These are phyloP conservation scores for Drosophila teissieri DNA, from an alignment of 1,140 invertebrate species.

Conservation along the genomic window DNA sequence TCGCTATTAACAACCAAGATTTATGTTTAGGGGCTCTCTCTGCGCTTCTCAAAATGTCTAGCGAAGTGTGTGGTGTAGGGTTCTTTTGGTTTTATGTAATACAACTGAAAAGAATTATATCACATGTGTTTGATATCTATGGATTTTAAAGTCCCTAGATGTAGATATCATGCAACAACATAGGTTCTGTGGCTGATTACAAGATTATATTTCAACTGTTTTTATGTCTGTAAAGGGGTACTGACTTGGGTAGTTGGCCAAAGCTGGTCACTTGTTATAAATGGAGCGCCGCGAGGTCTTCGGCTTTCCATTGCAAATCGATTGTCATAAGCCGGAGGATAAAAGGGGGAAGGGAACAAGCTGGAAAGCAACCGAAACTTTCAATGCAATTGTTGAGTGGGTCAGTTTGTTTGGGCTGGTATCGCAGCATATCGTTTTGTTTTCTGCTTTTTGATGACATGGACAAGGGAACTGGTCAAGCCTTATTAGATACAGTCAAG, in stretches of 20 bases:
- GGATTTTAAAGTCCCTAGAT: too few relatives aligned
- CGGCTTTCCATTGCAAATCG: constrained; percentile 80
- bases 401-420: constrained; percentile 49
- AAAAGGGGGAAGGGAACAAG: constrained; percentile 12
- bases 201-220: constrained; percentile 1
- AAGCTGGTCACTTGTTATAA: constrained; percentile 76
- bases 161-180: too few relatives aligned
- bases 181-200: too few relatives aligned
- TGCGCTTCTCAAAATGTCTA: background rate
- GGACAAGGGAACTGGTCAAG: constrained; percentile 53
- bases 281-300: constrained; percentile 75
- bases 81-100: background rate
- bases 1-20: background rate
- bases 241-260: constrained; percentile 33
- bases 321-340: constrained; percentile 73
- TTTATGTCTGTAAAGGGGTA: constrained; percentile 20
- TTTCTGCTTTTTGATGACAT: constrained; percentile 31
- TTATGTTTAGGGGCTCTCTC: background rate
- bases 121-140: too few relatives aligned
- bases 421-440: constrained; percentile 10
- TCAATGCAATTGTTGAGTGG: constrained; percentile 58
- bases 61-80: too few relatives aligned
- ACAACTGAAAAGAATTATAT: background rate
- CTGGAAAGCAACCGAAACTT: constrained; percentile 33
- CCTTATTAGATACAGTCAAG: constrained; percentile 54